Conservation (phyloP, 2,888 invertebrate genomes). For the Papilio gigon region DNA sequence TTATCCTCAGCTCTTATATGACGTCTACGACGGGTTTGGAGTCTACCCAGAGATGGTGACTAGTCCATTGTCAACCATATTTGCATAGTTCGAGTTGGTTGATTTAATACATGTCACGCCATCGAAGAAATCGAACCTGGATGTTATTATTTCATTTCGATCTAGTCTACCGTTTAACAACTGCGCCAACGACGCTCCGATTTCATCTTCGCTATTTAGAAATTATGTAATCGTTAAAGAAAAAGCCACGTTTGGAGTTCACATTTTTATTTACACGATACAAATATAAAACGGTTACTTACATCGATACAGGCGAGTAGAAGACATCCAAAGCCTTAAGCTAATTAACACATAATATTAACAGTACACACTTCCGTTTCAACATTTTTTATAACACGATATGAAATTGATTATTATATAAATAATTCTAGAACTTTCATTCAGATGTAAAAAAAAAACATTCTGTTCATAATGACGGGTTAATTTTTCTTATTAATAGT, state of each 20-base stretch:
- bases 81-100: too few relatives aligned
- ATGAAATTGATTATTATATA: not conserved
- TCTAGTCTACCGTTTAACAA: too few relatives aligned
- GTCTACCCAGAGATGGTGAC: too few relatives aligned
- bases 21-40: too few relatives aligned
- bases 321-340: conserved; percentile 44
- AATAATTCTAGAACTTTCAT: not conserved
- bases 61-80: too few relatives aligned
- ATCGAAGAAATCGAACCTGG: too few relatives aligned
- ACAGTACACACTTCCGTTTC: not conserved
- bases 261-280: conserved; percentile 50
- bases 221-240: too few relatives aligned
- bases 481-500: not conserved
- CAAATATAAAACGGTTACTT: conserved; percentile 48
- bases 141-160: too few relatives aligned
- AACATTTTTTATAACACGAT: not conserved
- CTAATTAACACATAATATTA: not conserved
- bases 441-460: not conserved
- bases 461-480: not conserved
- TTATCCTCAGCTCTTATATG: too few relatives aligned
- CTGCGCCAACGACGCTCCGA: too few relatives aligned
- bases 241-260: conserved; percentile 18
- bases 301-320: conserved; percentile 47
- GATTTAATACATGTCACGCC: too few relatives aligned
- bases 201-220: too few relatives aligned